Evolutionary conservation across 2,888 invertebrate genomes (phyloP).

Genomic region (Chrysopilus asiliformis): DNA sequence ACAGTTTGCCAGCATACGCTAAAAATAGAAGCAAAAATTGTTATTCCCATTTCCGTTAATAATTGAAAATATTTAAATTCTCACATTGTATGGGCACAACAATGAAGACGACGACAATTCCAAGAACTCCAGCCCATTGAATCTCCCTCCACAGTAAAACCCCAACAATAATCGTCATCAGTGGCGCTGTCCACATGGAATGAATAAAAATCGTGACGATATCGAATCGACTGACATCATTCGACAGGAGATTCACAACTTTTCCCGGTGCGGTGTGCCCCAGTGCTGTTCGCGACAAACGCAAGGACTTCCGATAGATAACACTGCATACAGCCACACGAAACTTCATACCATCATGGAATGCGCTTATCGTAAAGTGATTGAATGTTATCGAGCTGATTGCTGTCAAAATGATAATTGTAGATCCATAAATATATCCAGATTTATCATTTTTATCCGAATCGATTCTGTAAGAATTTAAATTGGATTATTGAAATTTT

Average conservation of each 20-base stretch:
- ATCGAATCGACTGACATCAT: slow-evolving; percentile 78
- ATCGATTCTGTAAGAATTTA: too few relatives aligned
- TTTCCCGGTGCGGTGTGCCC: slow-evolving; percentile 77
- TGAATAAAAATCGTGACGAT: slow-evolving; percentile 58
- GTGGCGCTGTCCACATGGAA: slow-evolving; percentile 70
- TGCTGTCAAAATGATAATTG: slow-evolving; percentile 29
- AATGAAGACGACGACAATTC: slow-evolving; percentile 53
- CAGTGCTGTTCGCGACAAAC: slow-evolving; percentile 52
- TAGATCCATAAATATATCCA: slow-evolving; percentile 43
- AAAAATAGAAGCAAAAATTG: too few relatives aligned
- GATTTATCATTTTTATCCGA: too few relatives aligned
- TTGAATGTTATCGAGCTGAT: slow-evolving; percentile 39
- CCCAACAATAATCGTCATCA: slow-evolving; percentile 48
- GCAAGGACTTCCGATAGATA: slow-evolving; percentile 71
- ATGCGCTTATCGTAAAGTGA: slow-evolving; percentile 54
- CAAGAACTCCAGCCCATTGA: slow-evolving; percentile 51
- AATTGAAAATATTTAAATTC: too few relatives aligned
- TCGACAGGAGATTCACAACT: slow-evolving; percentile 75
- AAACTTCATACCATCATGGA: slow-evolving; percentile 68
- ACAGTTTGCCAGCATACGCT: slow-evolving; percentile 25
- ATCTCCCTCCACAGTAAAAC: slow-evolving; percentile 56
- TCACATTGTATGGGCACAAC: slow-evolving; percentile 66
- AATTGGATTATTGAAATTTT: too few relatives aligned
- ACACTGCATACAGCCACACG: slow-evolving; percentile 70
- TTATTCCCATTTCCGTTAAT: too few relatives aligned